Evolutionary conservation across 2,888 invertebrate genomes (phyloP).

Genomic region (Lepeophtheirus nordmannii): DNA sequence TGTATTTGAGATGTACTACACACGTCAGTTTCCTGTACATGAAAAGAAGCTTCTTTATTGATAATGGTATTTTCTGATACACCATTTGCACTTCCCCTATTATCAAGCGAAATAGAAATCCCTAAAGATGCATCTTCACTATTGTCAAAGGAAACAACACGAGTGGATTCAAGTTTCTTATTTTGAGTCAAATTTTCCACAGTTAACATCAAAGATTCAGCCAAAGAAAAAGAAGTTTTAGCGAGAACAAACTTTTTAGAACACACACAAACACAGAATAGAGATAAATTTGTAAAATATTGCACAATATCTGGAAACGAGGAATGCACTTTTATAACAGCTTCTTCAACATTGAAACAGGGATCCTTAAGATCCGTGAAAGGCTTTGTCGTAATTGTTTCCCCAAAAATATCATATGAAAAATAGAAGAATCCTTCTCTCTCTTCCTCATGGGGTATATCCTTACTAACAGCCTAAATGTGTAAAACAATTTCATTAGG

Average conservation of each 20-base stretch:
- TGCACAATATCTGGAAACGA: not conserved
- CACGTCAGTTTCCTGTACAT: too few species aligned
- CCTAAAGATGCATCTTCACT: not conserved
- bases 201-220: not conserved
- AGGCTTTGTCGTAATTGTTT: not conserved
- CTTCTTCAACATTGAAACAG: not conserved
- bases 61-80: too few species aligned
- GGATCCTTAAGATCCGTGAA: not conserved
- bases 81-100: too few species aligned
- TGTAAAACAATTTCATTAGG: not conserved
- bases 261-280: not conserved
- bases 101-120: not conserved
- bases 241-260: not conserved
- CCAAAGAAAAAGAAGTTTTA: not conserved
- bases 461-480: not conserved
- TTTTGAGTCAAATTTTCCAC: not conserved
- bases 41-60: too few species aligned
- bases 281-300: not conserved
- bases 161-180: not conserved
- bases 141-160: not conserved
- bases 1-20: too few species aligned
- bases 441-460: not conserved
- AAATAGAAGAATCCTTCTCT: not conserved
- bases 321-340: not conserved
- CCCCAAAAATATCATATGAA: not conserved